These are phyloP conservation scores for Agapornis canus DNA, from an alignment of 2,797 vertebrate genomes.

Conservation along the genomic window DNA sequence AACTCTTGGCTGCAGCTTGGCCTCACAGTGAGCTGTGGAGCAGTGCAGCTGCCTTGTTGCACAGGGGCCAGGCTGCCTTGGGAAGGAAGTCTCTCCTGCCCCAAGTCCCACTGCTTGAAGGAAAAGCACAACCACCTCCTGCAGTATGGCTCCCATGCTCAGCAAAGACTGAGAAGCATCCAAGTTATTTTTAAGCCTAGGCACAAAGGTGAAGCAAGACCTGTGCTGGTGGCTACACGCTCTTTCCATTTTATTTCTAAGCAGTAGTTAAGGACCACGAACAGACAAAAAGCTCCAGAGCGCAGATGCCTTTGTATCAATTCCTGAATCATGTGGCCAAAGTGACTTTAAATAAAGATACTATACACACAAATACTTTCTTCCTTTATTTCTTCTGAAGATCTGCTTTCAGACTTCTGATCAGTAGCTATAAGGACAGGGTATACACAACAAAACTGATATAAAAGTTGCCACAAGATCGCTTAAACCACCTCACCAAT, in stretches of 20 bases:
- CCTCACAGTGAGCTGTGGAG: rapidly evolving
- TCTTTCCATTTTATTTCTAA: neutral
- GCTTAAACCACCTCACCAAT: neutral
- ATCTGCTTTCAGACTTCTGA: neutral
- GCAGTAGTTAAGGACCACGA: neutral
- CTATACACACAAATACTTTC: neutral
- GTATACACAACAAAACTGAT: neutral
- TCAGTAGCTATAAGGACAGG: neutral
- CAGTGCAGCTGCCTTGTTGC: neutral
- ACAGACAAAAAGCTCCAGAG: neutral
- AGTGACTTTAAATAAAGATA: neutral
- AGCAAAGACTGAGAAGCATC: neutral
- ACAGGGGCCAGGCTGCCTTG: rapidly evolving
- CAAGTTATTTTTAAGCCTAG: neutral
- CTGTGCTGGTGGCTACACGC: neutral
- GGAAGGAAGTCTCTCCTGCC: neutral
- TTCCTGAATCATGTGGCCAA: rapidly evolving
- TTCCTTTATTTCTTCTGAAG: neutral
- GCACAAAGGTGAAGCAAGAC: neutral
- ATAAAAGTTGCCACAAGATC: neutral
- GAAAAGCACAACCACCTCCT: neutral
- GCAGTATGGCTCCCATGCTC: neutral
- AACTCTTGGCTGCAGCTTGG: neutral
- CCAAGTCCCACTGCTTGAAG: neutral
- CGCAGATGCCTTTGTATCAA: neutral